Base-by-base conservation (phyloP, 2,113 vertebrate species). In the Psephotus haematonotus region DNA sequence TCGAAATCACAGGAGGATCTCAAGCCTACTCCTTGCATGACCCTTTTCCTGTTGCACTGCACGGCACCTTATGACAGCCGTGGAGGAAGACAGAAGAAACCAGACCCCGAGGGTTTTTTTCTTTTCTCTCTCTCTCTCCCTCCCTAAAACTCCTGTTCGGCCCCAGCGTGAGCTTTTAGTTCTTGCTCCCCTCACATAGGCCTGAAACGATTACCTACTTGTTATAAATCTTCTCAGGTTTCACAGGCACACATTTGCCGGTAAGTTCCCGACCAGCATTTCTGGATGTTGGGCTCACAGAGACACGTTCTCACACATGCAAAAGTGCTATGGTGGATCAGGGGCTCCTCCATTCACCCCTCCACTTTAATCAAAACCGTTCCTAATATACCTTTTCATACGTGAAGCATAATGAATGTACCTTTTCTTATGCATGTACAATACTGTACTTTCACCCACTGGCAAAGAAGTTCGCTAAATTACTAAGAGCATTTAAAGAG, bases 181-280 rank as follows among this genome's bases (percentile, higher is more conserved):
- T 97, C 93, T 93, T 86, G 39, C 46, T 91, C 95, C 80, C 92
- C 89, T 97, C 65, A 37, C 88, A 70, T 59, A 97, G 97, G 97
- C 97, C 97, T 98, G 97, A 97, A 98, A 98, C 96, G 97, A 97
- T 98, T 98, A 98, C 98, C 97, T 98, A 98, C 97, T 98, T 98
- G 98, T 98, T 98, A 98, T 98, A 98, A 98, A 98, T 96, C 97
- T 84, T 97, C 98, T 99, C 98, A 93, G 97, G 96, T 98, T 98
- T 98, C 98, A 98, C 97, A 97, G 97, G 97, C 92, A 33, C 96
- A 94, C 96, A 96, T 96, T 97, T 79, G 96, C 97, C 92, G 94
- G 79, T 92, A 91, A 94, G 94, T 96, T 95, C 95, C 93, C 84
- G 64, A 97, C 57, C 91, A 83, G 86, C 96, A 35, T 92, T 92